Conservation (phyloP, 2,113 vertebrate genomes). For the Nansenia antarctica region DNA sequence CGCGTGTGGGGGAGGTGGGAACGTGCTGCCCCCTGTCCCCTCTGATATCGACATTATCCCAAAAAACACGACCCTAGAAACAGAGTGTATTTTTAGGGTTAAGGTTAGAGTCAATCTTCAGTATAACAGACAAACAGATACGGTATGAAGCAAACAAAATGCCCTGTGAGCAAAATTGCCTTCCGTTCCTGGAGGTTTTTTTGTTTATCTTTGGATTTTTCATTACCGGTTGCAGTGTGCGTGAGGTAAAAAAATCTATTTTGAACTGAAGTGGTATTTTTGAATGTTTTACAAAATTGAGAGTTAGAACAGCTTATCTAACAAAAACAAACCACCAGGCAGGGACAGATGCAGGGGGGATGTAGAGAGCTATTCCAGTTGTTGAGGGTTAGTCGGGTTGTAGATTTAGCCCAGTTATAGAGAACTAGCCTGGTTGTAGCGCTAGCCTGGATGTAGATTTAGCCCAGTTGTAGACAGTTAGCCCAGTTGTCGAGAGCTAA, state of each 20-base stretch:
- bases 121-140: slow-evolving; percentile 61
- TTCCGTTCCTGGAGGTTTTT: slow-evolving; percentile 55
- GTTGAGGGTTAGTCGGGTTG: no score
- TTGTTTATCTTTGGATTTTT: slow-evolving; percentile 31
- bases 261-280: slow-evolving; percentile 29
- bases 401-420: no score
- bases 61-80: slow-evolving; percentile 27
- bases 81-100: slow-evolving; percentile 9
- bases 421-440: no score
- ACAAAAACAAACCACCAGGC: no score
- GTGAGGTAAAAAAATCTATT: slow-evolving; percentile 46
- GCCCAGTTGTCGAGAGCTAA: no score
- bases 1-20: slow-evolving; percentile 53
- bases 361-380: no score
- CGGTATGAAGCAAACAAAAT: slow-evolving; percentile 53
- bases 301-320: no score
- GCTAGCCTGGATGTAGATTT: no score
- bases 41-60: slow-evolving; percentile 69
- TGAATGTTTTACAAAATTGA: no score
- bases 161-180: slow-evolving; percentile 64
- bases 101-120: slow-evolving; percentile 29
- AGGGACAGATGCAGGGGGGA: no score
- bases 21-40: slow-evolving; percentile 63
- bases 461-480: no score
- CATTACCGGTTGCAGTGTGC: slow-evolving; percentile 18